Evolutionary conservation across 2,113 vertebrate species (phyloP).

Genomic region (Cebidichthys violaceus): DNA sequence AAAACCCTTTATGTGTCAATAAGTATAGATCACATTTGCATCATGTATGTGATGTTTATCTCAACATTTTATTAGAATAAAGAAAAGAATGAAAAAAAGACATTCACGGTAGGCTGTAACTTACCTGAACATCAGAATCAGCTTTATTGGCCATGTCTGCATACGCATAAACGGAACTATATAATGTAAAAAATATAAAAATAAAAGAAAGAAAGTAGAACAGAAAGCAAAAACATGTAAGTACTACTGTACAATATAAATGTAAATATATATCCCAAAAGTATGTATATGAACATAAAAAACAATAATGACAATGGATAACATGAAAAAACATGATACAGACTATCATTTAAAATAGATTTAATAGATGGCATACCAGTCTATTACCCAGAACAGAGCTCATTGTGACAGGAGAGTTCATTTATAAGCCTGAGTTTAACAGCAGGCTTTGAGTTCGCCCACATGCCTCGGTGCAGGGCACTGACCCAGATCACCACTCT

Average conservation of each 20-base stretch:
- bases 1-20: not conserved
- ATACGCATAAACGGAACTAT: no score
- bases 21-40: not conserved
- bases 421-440: not conserved
- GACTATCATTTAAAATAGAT: not conserved
- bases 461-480: not conserved
- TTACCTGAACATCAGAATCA: not conserved
- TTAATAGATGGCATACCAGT: not conserved
- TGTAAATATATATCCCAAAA: no score
- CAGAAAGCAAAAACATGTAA: no score
- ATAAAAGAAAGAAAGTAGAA: no score
- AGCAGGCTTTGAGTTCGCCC: not conserved
- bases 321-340: not conserved
- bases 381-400: not conserved
- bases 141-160: no score
- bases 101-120: not conserved
- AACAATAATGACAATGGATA: no score
- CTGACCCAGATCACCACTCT: not conserved
- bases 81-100: not conserved
- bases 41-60: not conserved
- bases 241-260: no score
- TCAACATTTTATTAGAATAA: not conserved
- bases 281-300: no score
- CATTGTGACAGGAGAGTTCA: not conserved
- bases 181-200: no score